Evolutionary conservation across 2,113 vertebrate species (phyloP).

Genomic region (cattle (Bos taurus)): DNA sequence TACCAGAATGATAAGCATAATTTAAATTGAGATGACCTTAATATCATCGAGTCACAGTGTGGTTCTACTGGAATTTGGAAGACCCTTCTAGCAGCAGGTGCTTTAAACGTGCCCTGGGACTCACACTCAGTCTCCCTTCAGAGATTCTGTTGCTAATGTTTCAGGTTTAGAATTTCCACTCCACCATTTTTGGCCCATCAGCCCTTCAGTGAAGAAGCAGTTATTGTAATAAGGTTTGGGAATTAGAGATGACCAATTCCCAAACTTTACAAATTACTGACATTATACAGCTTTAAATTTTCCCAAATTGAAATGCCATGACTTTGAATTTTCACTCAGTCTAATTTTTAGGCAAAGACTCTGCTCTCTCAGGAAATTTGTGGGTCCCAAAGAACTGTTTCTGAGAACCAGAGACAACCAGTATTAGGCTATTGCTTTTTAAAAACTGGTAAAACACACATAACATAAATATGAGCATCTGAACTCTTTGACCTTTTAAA

Average conservation of each 20-base stretch:
- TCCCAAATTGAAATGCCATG: not conserved
- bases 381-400: not conserved
- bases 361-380: not conserved
- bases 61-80: not conserved
- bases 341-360: conserved; percentile 24
- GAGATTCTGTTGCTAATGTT: not conserved
- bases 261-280: not conserved
- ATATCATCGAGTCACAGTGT: not conserved
- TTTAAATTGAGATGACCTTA: not conserved
- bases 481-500: not conserved
- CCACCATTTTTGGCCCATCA: not conserved
- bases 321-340: not conserved
- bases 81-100: not conserved
- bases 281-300: not conserved
- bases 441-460: not conserved
- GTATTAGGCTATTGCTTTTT: not conserved
- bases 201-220: not conserved
- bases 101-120: not conserved
- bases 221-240: not conserved
- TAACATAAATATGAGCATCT: not conserved
- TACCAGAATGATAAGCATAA: not conserved
- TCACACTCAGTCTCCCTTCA: not conserved
- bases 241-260: not conserved
- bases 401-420: not conserved
- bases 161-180: not conserved